These are phyloP conservation scores for Caenorhabditis latens DNA, from an alignment of 1,140 invertebrate species.

Conservation along the genomic window DNA sequence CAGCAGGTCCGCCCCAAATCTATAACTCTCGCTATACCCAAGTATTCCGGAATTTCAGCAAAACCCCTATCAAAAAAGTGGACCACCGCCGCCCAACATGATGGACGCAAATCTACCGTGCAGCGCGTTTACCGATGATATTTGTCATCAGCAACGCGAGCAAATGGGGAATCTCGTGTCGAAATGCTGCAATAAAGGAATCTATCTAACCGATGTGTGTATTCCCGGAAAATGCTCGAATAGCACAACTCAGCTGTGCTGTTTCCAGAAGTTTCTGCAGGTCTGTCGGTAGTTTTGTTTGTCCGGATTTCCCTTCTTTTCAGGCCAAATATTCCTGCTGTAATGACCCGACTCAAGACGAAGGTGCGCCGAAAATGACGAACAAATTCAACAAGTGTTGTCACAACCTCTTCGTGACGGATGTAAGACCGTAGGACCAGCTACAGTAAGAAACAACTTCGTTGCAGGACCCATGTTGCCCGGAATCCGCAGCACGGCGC, in stretches of 20 bases:
- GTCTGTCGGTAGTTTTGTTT: constrained; percentile 47
- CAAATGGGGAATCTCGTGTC: constrained; percentile 45
- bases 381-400: constrained; percentile 75
- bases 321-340: constrained; percentile 74
- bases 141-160: constrained; percentile 72
- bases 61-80: neutral
- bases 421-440: constrained; percentile 60
- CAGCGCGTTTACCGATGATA: constrained; percentile 76
- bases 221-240: constrained; percentile 75
- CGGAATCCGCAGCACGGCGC: constrained; percentile 61
- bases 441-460: too few relatives aligned
- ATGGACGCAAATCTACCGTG: constrained; percentile 66
- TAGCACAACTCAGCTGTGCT: constrained; percentile 73
- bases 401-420: constrained; percentile 70
- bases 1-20: neutral
- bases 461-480: constrained; percentile 75
- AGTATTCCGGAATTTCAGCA: neutral
- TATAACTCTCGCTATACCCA: neutral
- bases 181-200: constrained; percentile 72
- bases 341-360: constrained; percentile 68
- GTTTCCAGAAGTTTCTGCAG: constrained; percentile 77
- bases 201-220: constrained; percentile 75
- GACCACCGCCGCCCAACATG: constrained; percentile 9
- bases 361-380: constrained; percentile 63
- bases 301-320: constrained; percentile 20